Conservation (phyloP, 1,140 invertebrate genomes). For the Drosophila nasuta region DNA sequence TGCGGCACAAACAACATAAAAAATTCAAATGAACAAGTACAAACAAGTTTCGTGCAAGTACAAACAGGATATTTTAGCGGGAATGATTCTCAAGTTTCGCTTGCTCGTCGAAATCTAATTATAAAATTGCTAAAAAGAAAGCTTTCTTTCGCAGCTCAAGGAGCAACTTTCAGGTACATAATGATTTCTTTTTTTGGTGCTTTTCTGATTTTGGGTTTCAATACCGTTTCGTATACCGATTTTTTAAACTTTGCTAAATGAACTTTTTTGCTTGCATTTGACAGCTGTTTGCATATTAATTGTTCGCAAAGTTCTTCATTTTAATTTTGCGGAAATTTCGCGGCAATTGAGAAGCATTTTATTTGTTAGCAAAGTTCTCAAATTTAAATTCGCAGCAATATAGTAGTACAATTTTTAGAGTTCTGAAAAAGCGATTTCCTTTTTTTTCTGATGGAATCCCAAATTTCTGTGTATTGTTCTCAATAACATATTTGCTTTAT, state of each 20-base stretch:
- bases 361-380: no score
- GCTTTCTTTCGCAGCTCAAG: not conserved
- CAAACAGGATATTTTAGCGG: not conserved
- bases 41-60: slow-evolving; percentile 3
- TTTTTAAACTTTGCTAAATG: not conserved
- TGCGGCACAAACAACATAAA: slow-evolving; percentile 15
- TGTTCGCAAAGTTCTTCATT: no score
- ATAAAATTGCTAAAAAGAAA: slow-evolving; percentile 9
- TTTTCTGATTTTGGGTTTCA: not conserved
- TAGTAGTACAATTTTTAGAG: no score
- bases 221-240: not conserved
- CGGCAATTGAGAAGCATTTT: no score
- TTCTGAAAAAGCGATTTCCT: no score
- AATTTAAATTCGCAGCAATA: no score
- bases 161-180: not conserved
- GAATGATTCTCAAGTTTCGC: not conserved
- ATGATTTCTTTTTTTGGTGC: not conserved
- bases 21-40: slow-evolving; percentile 4
- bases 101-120: slow-evolving; percentile 36
- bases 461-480: no score
- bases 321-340: no score
- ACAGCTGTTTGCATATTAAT: no score
- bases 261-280: not conserved
- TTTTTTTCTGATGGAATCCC: no score
- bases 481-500: no score